A percentile compares a stretch with the other conserved stretches of the same genome.
Evolutionary conservation across 2,888 invertebrate species (phyloP).

Genomic region (Phrixothrix hirtus): DNA sequence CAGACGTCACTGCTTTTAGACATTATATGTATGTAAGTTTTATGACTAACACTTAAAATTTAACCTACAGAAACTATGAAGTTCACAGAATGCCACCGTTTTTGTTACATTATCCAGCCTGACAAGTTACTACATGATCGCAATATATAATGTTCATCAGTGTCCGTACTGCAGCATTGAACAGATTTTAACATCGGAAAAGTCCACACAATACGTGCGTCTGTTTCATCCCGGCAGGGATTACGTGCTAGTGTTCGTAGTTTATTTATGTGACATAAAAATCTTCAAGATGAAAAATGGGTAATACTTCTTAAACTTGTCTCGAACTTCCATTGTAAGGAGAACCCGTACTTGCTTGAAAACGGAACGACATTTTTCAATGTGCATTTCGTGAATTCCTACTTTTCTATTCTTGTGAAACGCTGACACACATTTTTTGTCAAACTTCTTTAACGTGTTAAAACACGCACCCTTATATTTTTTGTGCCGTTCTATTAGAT

Average conservation of each 20-base stretch:
- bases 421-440: no score
- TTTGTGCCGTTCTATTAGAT: no score
- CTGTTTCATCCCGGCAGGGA: constrained; percentile 10
- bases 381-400: constrained; percentile 10
- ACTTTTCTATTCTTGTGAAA: background rate
- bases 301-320: constrained; percentile 24
- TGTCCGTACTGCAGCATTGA: constrained; percentile 20
- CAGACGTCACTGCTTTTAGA: no score
- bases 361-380: constrained; percentile 11
- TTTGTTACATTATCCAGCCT: constrained; percentile 33
- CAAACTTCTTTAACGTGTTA: no score
- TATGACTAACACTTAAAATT: no score
- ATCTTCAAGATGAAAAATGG: constrained; percentile 22
- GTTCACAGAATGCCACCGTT: constrained; percentile 27
- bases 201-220: constrained; percentile 4
- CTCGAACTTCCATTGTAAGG: constrained; percentile 14
- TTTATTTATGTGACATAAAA: constrained; percentile 23
- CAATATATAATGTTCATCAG: constrained; percentile 48
- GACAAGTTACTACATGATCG: constrained; percentile 46
- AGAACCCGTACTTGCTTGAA: constrained; percentile 10
- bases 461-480: no score
- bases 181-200: constrained; percentile 7
- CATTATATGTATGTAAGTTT: no score
- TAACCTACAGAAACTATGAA: constrained; percentile 13
- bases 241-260: constrained; percentile 6